Evolutionary conservation across 1,140 invertebrate species (phyloP).

Genomic region (Zaprionus capensis): DNA sequence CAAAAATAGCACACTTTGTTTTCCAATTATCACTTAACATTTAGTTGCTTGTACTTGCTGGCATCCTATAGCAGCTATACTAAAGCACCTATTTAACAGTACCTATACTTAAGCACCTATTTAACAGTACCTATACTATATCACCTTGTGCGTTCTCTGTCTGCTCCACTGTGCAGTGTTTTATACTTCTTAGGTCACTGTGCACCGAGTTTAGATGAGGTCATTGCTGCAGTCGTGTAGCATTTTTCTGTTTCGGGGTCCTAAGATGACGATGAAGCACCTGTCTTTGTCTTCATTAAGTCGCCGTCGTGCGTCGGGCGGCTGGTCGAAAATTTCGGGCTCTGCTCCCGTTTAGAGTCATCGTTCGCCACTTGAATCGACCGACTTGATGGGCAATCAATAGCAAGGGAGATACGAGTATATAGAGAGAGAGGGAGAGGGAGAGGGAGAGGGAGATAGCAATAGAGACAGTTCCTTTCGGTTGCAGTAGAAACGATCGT

Average conservation of each 20-base stretch:
- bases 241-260: neutral
- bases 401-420: slow-evolving; percentile 26
- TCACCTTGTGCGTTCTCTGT: no score
- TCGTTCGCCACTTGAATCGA: slow-evolving; percentile 23
- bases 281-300: slow-evolving; percentile 71
- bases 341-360: slow-evolving; percentile 45
- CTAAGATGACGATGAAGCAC: slow-evolving; percentile 39
- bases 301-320: slow-evolving; percentile 7
- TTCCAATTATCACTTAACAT: no score
- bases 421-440: neutral
- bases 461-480: slow-evolving; percentile 16
- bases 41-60: no score
- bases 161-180: no score
- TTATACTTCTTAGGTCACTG: slow-evolving; percentile 1
- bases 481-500: slow-evolving; percentile 34
- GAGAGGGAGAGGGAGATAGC: neutral
- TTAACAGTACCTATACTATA: no score
- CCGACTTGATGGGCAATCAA: slow-evolving; percentile 66
- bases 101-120: no score
- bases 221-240: neutral
- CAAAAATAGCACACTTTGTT: no score
- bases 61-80: no score
- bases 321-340: slow-evolving; percentile 4
- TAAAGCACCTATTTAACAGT: no score
- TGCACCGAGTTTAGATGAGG: slow-evolving; percentile 3